phyloP scores from a whole-genome alignment of 2,888 invertebrate species.

The Aquatica leii region DNA sequence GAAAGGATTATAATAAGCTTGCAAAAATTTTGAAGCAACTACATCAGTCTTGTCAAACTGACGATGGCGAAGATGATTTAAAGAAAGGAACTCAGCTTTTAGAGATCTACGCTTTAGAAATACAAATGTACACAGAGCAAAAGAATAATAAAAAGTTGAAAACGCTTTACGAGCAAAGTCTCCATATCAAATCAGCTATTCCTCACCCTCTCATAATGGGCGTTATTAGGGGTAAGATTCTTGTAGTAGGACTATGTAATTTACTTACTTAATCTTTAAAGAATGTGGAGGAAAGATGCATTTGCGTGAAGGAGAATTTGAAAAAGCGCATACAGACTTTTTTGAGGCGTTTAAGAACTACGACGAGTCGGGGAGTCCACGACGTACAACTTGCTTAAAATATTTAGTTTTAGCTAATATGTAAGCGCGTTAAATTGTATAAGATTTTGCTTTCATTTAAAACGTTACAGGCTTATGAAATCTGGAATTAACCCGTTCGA shows the following conservation, averaged over 20 bases:
- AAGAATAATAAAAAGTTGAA: slow-evolving; percentile 99
- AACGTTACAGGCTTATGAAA: slow-evolving; percentile 86
- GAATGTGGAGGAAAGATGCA: slow-evolving; percentile 99
- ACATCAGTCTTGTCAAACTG: slow-evolving; percentile 97
- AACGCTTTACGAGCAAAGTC: slow-evolving; percentile 95
- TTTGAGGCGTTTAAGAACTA: slow-evolving; percentile 99
- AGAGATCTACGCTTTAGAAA: slow-evolving; percentile 98
- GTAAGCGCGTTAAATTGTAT: slow-evolving; percentile 67
- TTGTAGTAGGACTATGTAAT: slow-evolving; percentile 3
- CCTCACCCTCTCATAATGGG: slow-evolving; percentile 99
- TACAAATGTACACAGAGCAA: slow-evolving; percentile 99
- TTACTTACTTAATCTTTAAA: no score
- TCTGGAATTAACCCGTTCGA: slow-evolving; percentile 99
- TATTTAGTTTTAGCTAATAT: slow-evolving; percentile 98
- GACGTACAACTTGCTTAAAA: slow-evolving; percentile 96
- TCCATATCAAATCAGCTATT: slow-evolving; percentile 98
- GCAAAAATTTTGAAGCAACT: slow-evolving; percentile 97
- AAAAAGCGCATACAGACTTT: slow-evolving; percentile 98
- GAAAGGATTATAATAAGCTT: slow-evolving; percentile 92
- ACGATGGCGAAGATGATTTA: slow-evolving; percentile 96
- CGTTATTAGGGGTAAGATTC: slow-evolving; percentile 85
- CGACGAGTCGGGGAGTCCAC: slow-evolving; percentile 97
- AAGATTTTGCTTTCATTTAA: slow-evolving; percentile 11
- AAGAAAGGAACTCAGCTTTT: slow-evolving; percentile 97
- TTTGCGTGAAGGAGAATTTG: slow-evolving; percentile 96